phyloP scores from a whole-genome alignment of 2,888 invertebrate genomes.

The Eupithecia pulchellata region DNA sequence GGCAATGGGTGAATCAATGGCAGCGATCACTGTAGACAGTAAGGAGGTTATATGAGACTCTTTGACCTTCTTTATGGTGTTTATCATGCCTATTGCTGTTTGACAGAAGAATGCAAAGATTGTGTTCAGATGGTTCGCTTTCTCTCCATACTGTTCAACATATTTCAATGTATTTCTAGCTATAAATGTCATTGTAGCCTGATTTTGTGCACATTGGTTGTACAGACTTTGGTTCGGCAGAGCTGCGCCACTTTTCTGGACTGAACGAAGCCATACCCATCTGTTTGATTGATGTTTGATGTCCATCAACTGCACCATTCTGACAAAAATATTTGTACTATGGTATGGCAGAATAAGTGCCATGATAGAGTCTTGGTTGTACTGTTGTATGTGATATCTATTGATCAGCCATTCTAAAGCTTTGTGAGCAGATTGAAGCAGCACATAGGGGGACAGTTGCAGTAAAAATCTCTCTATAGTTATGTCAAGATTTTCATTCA shows the following conservation, averaged over 20 bases:
- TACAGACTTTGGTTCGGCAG: constrained; percentile 90
- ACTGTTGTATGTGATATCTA: constrained; percentile 94
- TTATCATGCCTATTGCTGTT: constrained; percentile 89
- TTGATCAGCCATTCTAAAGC: constrained; percentile 98
- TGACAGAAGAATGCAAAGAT: constrained; percentile 93
- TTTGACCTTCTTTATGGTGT: constrained; percentile 81
- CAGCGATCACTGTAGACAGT: constrained; percentile 89
- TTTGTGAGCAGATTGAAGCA: constrained; percentile 93
- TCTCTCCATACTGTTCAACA: constrained; percentile 85
- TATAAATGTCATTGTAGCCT: constrained; percentile 65
- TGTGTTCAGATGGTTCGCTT: constrained; percentile 87
- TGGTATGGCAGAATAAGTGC: constrained; percentile 95
- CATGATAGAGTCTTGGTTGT: constrained; percentile 93
- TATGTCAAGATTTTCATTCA: constrained; percentile 91
- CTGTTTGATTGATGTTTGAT: constrained; percentile 85
- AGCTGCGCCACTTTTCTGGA: constrained; percentile 91
- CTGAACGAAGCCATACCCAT: constrained; percentile 91
- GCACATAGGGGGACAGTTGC: constrained; percentile 94
- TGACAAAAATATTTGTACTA: constrained; percentile 94
- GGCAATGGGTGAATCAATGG: constrained; percentile 87
- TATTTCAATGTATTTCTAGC: constrained; percentile 65
- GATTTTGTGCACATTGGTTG: constrained; percentile 88
- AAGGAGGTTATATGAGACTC: constrained; percentile 89
- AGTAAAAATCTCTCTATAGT: constrained; percentile 92
- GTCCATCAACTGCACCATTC: constrained; percentile 91